These are phyloP conservation scores for Drosophila rufa DNA, from an alignment of 1,140 invertebrate genomes.

Conservation along the genomic window DNA sequence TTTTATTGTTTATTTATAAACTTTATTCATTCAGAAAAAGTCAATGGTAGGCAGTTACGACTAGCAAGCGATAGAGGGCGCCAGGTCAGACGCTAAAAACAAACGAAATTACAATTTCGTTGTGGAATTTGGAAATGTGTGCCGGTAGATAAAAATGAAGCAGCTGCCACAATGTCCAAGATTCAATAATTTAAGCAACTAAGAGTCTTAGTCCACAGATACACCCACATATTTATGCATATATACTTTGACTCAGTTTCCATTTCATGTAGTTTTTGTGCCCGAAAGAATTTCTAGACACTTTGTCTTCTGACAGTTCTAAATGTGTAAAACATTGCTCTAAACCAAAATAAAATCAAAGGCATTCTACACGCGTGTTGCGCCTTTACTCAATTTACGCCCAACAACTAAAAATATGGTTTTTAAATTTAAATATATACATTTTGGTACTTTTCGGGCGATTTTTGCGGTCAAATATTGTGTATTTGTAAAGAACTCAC, in stretches of 20 bases:
- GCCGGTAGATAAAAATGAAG: neutral
- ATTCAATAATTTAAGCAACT: slow-evolving; percentile 34
- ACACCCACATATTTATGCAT: neutral
- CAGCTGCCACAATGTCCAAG: slow-evolving; percentile 20
- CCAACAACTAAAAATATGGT: slow-evolving; percentile 45
- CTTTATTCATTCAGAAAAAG: slow-evolving; percentile 45
- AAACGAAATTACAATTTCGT: slow-evolving; percentile 5
- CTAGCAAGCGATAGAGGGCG: slow-evolving; percentile 19
- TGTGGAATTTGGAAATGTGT: slow-evolving; percentile 9
- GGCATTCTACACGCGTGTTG: slow-evolving; percentile 39
- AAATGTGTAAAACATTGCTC: slow-evolving; percentile 65
- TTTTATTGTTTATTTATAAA: slow-evolving; percentile 32
- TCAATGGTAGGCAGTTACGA: slow-evolving; percentile 20
- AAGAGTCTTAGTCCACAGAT: slow-evolving; percentile 1
- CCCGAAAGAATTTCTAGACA: slow-evolving; percentile 45
- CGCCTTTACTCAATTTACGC: slow-evolving; percentile 23
- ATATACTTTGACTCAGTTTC: slow-evolving; percentile 20
- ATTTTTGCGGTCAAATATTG: neutral
- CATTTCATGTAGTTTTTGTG: slow-evolving; percentile 39
- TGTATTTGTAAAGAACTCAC: slow-evolving; percentile 14
- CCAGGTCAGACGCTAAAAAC: neutral
- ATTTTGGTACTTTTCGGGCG: slow-evolving; percentile 3
- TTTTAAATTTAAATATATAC: slow-evolving; percentile 43
- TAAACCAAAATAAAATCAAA: slow-evolving; percentile 34
- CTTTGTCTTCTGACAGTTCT: slow-evolving; percentile 73